Percentiles rank a stretch among this genome's conserved stretches.
phyloP scores from a whole-genome alignment of 2,797 vertebrate species.

The Moxostoma hubbsi region DNA sequence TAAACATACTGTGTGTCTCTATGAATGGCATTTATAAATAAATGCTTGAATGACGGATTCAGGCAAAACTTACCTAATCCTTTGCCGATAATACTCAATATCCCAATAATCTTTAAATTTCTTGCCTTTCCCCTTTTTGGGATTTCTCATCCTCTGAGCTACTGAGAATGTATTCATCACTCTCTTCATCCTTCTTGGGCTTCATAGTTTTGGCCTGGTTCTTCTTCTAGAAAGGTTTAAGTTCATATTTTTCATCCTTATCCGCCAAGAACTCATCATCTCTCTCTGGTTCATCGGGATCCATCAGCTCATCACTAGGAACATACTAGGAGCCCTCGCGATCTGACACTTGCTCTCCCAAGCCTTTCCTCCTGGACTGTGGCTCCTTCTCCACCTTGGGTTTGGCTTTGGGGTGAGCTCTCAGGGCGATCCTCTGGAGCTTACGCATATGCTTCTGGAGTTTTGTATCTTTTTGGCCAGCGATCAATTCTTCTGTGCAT shows the following conservation, averaged over 20 bases:
- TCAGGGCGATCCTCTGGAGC: conserved; percentile 86
- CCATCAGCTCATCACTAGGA: conserved; percentile 80
- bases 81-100: conserved; percentile 84
- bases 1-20: conserved; percentile 1
- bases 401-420: conserved; percentile 80
- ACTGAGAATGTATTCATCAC: conserved; percentile 81
- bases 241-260: conserved; percentile 73
- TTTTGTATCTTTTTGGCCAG: conserved; percentile 79
- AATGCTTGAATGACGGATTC: conserved; percentile 1
- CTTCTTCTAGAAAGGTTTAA: conserved; percentile 71
- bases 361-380: conserved; percentile 58
- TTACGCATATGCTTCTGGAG: conserved; percentile 83
- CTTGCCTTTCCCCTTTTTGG: conserved; percentile 70
- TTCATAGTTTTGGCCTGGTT: conserved; percentile 62
- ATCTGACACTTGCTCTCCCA: conserved; percentile 67
- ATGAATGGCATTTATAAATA: background rate
- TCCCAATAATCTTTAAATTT: conserved; percentile 89
- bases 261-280: conserved; percentile 71
- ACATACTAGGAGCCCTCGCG: conserved; percentile 82
- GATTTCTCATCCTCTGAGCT: conserved; percentile 80
- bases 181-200: conserved; percentile 58
- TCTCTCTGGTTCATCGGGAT: conserved; percentile 75
- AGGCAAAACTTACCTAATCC: conserved; percentile 83
- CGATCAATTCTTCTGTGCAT: conserved; percentile 1
- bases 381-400: conserved; percentile 70